Conservation (phyloP, 2,888 invertebrate species). For the Thelaira solivaga region DNA sequence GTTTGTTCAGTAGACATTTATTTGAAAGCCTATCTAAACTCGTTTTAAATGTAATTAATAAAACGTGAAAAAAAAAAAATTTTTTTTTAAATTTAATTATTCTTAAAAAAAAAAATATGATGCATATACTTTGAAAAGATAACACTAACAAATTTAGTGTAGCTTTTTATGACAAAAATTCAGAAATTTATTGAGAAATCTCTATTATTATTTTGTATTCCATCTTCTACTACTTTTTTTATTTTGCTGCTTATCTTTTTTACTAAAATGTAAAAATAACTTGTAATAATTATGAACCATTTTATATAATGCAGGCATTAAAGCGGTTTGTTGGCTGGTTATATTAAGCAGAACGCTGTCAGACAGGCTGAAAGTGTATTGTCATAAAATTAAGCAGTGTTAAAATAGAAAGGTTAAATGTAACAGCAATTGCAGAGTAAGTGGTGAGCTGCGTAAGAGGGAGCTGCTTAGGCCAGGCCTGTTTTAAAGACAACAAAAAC, state of each 20-base stretch:
- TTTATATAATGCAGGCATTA: constrained; percentile 71
- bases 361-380: constrained; percentile 63
- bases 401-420: constrained; percentile 50
- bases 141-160: background rate
- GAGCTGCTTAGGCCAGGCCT: constrained; percentile 61
- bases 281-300: constrained; percentile 68
- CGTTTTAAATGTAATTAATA: constrained; percentile 39
- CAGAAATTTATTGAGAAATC: background rate
- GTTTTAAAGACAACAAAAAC: constrained; percentile 58
- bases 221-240: constrained; percentile 19
- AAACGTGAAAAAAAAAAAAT: constrained; percentile 16
- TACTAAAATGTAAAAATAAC: constrained; percentile 37
- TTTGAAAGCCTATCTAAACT: constrained; percentile 19
- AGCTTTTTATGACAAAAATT: background rate
- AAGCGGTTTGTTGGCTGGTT: constrained; percentile 65
- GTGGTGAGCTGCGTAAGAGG: constrained; percentile 51
- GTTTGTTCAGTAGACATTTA: constrained; percentile 11
- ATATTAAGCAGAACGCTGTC: constrained; percentile 65
- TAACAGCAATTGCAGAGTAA: constrained; percentile 30
- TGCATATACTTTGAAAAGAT: background rate
- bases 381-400: constrained; percentile 29
- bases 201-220: constrained; percentile 39
- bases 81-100: background rate
- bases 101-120: constrained; percentile 34
- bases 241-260: constrained; percentile 39